phyloP scores from a whole-genome alignment of 2,797 vertebrate species.

The Neosilurus hyrtlii region DNA sequence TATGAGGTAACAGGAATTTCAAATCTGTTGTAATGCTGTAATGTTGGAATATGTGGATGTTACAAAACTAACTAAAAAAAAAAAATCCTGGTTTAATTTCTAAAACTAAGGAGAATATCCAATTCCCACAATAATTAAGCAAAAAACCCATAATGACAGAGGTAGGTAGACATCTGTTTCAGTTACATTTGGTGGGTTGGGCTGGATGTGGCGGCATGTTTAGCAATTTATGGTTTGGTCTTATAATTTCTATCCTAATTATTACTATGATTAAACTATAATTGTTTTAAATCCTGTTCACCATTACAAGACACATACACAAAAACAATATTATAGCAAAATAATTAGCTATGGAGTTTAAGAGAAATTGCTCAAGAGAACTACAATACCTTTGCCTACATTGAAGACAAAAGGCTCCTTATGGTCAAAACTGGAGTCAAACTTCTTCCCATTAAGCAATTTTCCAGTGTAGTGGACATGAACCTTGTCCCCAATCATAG shows the following conservation, averaged over 20 bases:
- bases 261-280: not conserved
- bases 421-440: slow-evolving; percentile 89
- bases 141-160: not conserved
- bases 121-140: not conserved
- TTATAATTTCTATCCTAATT: not conserved
- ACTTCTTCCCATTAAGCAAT: slow-evolving; percentile 86
- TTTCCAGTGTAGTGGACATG: slow-evolving; percentile 92
- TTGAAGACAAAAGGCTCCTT: slow-evolving; percentile 90
- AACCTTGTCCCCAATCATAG: slow-evolving; percentile 94
- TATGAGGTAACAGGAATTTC: slow-evolving; percentile 37
- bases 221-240: not conserved
- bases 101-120: not conserved
- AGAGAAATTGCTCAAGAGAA: slow-evolving; percentile 11
- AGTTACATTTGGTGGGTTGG: not conserved
- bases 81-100: not conserved
- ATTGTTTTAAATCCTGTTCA: not conserved
- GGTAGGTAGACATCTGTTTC: not conserved
- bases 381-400: slow-evolving; percentile 83
- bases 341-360: not conserved
- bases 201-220: too few relatives aligned
- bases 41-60: not conserved
- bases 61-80: not conserved
- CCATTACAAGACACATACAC: not conserved
- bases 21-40: not conserved
- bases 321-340: not conserved